These are phyloP conservation scores for Microplitis demolitor DNA, from an alignment of 1,140 invertebrate species.

Conservation along the genomic window DNA sequence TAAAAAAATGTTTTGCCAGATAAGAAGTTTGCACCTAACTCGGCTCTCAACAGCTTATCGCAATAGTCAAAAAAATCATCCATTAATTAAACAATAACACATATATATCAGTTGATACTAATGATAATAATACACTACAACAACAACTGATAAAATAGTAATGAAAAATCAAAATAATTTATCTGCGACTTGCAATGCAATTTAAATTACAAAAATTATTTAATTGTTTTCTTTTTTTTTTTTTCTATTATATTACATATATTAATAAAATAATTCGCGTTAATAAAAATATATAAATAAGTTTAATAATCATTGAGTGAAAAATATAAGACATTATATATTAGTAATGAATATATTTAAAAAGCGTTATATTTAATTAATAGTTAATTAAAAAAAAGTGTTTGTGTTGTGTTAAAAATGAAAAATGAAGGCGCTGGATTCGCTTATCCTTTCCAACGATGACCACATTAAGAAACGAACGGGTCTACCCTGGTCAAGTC, in stretches of 20 bases:
- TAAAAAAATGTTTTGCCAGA: slow-evolving; percentile 46
- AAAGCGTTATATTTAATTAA: too few relatives aligned
- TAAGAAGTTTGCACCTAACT: slow-evolving; percentile 47
- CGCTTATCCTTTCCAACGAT: background rate
- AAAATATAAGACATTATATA: background rate
- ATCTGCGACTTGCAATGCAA: too few relatives aligned
- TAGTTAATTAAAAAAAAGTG: background rate
- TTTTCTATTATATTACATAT: background rate
- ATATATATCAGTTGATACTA: slow-evolving; percentile 18
- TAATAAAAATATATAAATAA: background rate
- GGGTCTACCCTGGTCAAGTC: background rate
- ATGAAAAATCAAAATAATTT: too few relatives aligned
- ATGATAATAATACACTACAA: slow-evolving; percentile 8
- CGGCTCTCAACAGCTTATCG: slow-evolving; percentile 39
- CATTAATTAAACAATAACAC: background rate
- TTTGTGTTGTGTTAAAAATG: background rate
- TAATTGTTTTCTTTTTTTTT: background rate
- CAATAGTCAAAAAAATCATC: slow-evolving; percentile 31
- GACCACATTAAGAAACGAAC: background rate
- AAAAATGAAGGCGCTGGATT: background rate
- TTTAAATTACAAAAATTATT: too few relatives aligned
- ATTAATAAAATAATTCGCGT: background rate
- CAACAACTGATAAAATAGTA: too few relatives aligned
- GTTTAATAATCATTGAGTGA: background rate
- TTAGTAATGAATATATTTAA: too few relatives aligned